These are phyloP conservation scores for Lerista edwardsae DNA, from an alignment of 2,797 vertebrate genomes.

Conservation along the genomic window DNA sequence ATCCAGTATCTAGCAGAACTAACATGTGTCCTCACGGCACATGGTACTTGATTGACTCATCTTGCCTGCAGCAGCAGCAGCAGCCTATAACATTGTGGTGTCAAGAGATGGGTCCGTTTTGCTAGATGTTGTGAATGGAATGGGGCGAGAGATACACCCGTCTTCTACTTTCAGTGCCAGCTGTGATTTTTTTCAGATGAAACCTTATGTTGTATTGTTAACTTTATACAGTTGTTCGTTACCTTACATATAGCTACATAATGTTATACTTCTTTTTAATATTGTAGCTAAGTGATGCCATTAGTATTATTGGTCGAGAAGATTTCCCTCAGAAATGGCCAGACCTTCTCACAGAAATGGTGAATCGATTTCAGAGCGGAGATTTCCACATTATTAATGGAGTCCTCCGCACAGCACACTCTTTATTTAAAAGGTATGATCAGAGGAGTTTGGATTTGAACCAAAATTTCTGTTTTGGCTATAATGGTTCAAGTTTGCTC, in stretches of 20 bases:
- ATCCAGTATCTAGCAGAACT: not conserved
- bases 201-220: not conserved
- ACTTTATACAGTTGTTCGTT: not conserved
- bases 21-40: not conserved
- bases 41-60: not conserved
- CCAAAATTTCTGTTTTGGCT: not conserved
- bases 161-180: not conserved
- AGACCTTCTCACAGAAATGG: conserved; percentile 95
- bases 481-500: not conserved
- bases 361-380: conserved; percentile 94
- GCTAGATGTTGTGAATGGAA: not conserved
- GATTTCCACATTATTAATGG: conserved; percentile 99
- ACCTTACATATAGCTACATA: not conserved
- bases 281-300: conserved; percentile 92
- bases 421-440: conserved; percentile 93
- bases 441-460: fast-evolving
- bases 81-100: not conserved
- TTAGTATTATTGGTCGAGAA: conserved; percentile 97
- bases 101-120: not conserved
- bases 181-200: not conserved
- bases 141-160: not conserved
- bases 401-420: conserved; percentile 95
- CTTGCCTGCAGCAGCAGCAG: not conserved
- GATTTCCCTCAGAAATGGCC: conserved; percentile 99
- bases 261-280: not conserved